Percentiles rank a stretch among this genome's conserved stretches.
These are phyloP conservation scores for Hystrix cristata DNA, from an alignment of 2,113 vertebrate species.

Conservation along the genomic window DNA sequence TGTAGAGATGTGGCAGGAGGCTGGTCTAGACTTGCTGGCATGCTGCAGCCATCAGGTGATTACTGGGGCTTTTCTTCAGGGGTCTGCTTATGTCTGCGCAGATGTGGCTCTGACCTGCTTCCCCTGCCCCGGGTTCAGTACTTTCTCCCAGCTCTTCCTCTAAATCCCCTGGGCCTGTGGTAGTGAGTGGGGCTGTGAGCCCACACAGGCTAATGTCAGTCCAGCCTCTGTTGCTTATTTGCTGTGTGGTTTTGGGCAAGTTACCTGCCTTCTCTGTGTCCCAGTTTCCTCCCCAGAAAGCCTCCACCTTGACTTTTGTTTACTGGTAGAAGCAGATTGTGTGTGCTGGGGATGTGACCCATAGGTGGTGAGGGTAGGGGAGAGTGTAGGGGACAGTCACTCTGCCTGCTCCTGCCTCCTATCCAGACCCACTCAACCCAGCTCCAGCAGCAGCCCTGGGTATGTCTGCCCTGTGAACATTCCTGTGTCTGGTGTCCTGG, in stretches of 20 bases:
- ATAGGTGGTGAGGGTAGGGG: not conserved
- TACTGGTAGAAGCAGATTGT: not conserved
- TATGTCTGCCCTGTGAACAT: not conserved
- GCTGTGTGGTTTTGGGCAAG: not conserved
- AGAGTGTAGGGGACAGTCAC: not conserved
- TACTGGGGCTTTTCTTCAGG: not conserved
- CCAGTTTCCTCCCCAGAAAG: not conserved
- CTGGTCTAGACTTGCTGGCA: not conserved
- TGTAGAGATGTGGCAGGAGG: not conserved
- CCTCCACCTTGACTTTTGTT: not conserved
- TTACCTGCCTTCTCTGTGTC: not conserved
- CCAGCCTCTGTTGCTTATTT: not conserved
- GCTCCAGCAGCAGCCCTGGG: not conserved
- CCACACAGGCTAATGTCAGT: not conserved
- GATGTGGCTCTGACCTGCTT: not conserved
- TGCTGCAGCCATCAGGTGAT: too few relatives aligned
- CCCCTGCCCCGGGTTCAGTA: too few relatives aligned
- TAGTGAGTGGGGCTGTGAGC: not conserved
- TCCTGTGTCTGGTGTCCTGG: not conserved
- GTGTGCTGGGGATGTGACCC: not conserved
- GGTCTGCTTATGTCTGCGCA: not conserved
- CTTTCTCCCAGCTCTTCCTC: not conserved
- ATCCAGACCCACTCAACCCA: not conserved
- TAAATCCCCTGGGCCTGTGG: rapidly evolving
- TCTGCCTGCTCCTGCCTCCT: not conserved